phyloP scores from a whole-genome alignment of 1,140 invertebrate genomes.

The Spodoptera litura region DNA sequence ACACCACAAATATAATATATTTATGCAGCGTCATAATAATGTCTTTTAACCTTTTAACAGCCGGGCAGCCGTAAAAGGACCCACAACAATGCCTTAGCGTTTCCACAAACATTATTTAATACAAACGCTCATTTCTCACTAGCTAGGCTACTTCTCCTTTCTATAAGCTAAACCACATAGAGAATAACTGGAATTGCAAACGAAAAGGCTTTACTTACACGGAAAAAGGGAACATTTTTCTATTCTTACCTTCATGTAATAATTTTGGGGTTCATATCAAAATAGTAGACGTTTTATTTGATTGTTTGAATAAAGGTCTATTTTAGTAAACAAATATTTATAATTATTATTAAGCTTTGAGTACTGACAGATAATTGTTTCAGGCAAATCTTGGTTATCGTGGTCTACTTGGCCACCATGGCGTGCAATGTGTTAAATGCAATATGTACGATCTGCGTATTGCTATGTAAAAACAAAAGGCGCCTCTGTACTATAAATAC shows the following conservation, averaged over 20 bases:
- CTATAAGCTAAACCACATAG: constrained; percentile 6
- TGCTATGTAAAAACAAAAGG: background rate
- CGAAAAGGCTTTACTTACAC: background rate
- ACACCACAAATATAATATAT: no score
- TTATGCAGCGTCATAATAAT: no score
- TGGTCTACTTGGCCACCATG: no score
- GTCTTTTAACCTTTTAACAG: background rate
- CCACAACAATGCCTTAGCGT: background rate
- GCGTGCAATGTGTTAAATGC: no score
- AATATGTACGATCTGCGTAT: background rate
- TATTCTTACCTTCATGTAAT: background rate
- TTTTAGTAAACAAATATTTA: no score
- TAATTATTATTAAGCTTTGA: no score
- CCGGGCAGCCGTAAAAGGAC: background rate
- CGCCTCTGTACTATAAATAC: no score
- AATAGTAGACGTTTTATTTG: no score
- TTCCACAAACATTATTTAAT: constrained; percentile 8
- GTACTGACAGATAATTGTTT: no score
- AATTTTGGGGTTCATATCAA: no score
- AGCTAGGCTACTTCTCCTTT: background rate
- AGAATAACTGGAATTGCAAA: constrained; percentile 2
- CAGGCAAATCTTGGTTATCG: no score
- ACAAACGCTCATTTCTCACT: background rate
- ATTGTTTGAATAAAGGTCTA: no score
- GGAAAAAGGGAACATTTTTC: background rate